A percentile compares a stretch with the other conserved stretches of the same genome.
phyloP scores from a whole-genome alignment of 2,113 vertebrate genomes.

The Syngnathus typhle region DNA sequence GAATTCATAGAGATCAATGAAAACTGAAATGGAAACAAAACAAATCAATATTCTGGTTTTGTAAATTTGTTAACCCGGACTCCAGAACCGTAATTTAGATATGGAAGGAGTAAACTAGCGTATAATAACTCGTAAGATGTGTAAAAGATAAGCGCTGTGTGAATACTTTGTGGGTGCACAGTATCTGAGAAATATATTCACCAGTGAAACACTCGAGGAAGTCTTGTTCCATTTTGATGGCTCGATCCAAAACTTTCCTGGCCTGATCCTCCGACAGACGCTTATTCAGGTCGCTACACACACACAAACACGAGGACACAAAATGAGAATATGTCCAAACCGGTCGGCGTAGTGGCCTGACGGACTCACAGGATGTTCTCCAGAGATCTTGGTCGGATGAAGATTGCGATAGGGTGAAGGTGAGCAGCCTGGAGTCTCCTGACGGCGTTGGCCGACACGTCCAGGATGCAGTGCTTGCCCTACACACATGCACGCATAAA shows the following conservation, averaged over 20 bases:
- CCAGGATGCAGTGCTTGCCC: slow-evolving; percentile 66
- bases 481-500: slow-evolving; percentile 5
- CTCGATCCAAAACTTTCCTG: slow-evolving; percentile 80
- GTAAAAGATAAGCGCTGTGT: no score
- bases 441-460: slow-evolving; percentile 59
- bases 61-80: not conserved
- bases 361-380: slow-evolving; percentile 81
- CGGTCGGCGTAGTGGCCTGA: not conserved
- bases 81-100: no score
- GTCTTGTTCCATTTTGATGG: slow-evolving; percentile 82
- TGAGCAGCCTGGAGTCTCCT: slow-evolving; percentile 73
- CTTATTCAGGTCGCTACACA: slow-evolving; percentile 80
- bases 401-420: slow-evolving; percentile 83
- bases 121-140: no score
- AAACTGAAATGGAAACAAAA: no score
- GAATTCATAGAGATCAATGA: no score
- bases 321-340: not conserved
- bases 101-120: no score
- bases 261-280: slow-evolving; percentile 83
- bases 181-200: slow-evolving; percentile 29
- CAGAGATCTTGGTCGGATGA: slow-evolving; percentile 83
- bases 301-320: not conserved
- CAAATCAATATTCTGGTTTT: no score
- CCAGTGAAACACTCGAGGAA: slow-evolving; percentile 87
- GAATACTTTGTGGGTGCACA: no score